These are phyloP conservation scores for Candoia aspera DNA, from an alignment of 2,113 vertebrate species.

Conservation along the genomic window DNA sequence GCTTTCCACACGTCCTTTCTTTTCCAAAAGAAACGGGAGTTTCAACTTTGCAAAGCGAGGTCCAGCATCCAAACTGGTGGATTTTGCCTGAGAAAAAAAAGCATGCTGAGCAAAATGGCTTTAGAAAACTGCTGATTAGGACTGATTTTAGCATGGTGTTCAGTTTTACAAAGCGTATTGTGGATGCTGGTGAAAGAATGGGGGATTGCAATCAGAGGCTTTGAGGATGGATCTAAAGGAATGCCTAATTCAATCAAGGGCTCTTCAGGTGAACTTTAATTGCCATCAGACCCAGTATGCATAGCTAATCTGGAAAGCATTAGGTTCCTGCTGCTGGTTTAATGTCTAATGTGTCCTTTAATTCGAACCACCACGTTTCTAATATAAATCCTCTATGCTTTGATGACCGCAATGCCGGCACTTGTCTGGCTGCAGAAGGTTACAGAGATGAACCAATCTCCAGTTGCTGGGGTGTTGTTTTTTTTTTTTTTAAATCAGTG, in stretches of 20 bases:
- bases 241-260: background rate
- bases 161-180: background rate
- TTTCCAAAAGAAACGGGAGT: background rate
- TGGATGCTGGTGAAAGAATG: background rate
- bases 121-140: background rate
- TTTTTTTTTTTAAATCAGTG: conserved; percentile 13
- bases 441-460: background rate
- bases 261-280: background rate
- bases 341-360: background rate
- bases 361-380: background rate
- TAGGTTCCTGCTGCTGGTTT: background rate
- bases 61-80: background rate
- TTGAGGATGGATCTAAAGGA: background rate
- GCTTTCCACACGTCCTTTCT: background rate
- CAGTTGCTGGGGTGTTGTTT: background rate
- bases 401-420: background rate
- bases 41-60: background rate
- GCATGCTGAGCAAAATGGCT: background rate
- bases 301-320: background rate
- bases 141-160: background rate
- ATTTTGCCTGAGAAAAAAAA: background rate
- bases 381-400: background rate
- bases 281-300: background rate
- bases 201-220: background rate
- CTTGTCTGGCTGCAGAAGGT: background rate